Conservation (phyloP, 2,888 invertebrate species). For the Caenorhabditis zanzibari region DNA sequence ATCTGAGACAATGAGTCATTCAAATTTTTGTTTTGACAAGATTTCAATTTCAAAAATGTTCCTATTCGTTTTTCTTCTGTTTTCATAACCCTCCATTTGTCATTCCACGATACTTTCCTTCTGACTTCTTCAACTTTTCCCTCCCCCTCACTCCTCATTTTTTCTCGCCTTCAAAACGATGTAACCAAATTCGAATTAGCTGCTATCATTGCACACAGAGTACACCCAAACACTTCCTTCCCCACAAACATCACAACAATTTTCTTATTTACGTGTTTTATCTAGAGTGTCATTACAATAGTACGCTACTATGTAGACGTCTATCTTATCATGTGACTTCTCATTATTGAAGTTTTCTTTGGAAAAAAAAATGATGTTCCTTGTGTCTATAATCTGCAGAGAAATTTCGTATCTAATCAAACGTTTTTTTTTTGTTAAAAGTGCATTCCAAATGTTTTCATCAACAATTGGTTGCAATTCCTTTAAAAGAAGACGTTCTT, state of each 20-base stretch:
- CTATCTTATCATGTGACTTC: constrained; percentile 35
- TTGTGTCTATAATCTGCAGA: not conserved
- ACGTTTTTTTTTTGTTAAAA: not conserved
- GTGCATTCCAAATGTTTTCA: constrained; percentile 22
- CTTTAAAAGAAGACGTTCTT: constrained; percentile 22
- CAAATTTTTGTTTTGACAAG: too few species aligned
- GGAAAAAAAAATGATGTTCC: not conserved
- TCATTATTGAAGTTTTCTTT: not conserved
- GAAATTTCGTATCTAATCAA: constrained; percentile 15
- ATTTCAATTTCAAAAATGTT: not conserved
- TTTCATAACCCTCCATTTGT: constrained; percentile 34
- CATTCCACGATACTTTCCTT: constrained; percentile 41
- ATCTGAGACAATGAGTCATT: too few species aligned
- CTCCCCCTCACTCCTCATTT: not conserved
- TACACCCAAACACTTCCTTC: not conserved
- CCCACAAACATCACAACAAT: constrained; percentile 3
- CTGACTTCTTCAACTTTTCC: not conserved
- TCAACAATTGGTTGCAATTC: constrained; percentile 3
- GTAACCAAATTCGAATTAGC: constrained; percentile 47
- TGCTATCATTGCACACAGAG: constrained; percentile 48
- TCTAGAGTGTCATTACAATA: constrained; percentile 17
- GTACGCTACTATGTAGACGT: constrained; percentile 23
- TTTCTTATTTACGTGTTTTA: constrained; percentile 40
- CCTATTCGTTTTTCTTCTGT: not conserved
- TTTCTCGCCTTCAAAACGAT: not conserved